Base-by-base conservation (phyloP, 1,140 invertebrate genomes). In the Drosophila quadrilineata region DNA sequence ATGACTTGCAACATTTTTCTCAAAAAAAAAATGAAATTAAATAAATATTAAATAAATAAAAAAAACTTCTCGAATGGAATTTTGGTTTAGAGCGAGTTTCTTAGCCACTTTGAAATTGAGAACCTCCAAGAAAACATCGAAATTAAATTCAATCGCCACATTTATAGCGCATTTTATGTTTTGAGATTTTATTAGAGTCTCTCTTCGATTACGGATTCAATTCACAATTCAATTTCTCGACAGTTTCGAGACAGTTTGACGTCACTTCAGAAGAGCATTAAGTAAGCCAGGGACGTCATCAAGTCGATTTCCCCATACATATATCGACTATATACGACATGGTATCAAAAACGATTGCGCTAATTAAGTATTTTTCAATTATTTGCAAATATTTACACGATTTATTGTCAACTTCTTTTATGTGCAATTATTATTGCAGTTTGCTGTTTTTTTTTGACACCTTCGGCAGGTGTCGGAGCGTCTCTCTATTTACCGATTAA, bases 261-360 rank as follows among this genome's bases (percentile, higher is more conserved):
- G 56, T 66, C 56, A 60, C 29, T n/a, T n/a, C n/a, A n/a, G n/a
- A n/a, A 5, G 8, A 29, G 29, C 35, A 26, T 26, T 33, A 58
- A 41, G 36, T 66, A 48, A 64, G 53, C 62, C 53, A 49, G 76
- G 56, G 71, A 79, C 75, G 75, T 59, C 76, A 59, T 60, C 40
- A n/a, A 21, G 24, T 8, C 17, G 14, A 35, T 21, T 19, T 33
- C 26, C 12, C 14, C 26, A 40, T 24, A 8, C 43, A 41, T 12
- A 43, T 35, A 6, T 9, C n/a, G n/a, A n/a, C n/a, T n/a, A n/a
- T n/a, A n/a, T n/a, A n/a, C n/a, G n/a, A n/a, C n/a, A 35, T 36
- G 35, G 41, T 45, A 26, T 6, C 33, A 52, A 56, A 66, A 67
- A 60, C 59, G 58, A 40, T 38, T 49, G 58, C 68, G 10, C 36